Conservation (phyloP, 2,888 invertebrate species). For the Chymomyza amoena region DNA sequence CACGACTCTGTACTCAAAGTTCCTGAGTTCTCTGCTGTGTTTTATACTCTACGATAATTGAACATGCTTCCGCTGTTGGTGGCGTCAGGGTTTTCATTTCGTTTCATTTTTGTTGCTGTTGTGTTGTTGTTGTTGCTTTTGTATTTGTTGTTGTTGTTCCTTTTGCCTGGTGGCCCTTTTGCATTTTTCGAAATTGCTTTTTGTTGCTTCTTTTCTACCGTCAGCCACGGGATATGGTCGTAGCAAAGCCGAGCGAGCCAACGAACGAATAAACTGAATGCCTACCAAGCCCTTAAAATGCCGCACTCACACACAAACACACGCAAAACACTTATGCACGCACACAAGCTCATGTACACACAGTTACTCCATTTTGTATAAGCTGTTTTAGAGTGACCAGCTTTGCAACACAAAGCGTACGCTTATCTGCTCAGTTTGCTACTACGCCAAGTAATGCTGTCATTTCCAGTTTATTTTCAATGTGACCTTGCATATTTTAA, state of each 20-base stretch:
- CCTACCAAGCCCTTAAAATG: slow-evolving; percentile 42
- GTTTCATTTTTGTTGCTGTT: slow-evolving; percentile 22
- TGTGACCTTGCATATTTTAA: not conserved
- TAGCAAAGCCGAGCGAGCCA: slow-evolving; percentile 15
- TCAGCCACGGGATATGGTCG: not conserved
- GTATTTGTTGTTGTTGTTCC: not conserved
- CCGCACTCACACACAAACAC: slow-evolving; percentile 15
- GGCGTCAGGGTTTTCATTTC: slow-evolving; percentile 23
- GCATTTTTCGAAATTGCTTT: slow-evolving; percentile 61
- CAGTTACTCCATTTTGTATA: slow-evolving; percentile 61
- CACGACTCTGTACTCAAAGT: not conserved
- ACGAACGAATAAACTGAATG: slow-evolving; percentile 37
- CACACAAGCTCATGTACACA: not conserved
- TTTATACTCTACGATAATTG: slow-evolving; percentile 56
- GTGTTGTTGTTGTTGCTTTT: slow-evolving; percentile 7
- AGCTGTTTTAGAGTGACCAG: slow-evolving; percentile 61
- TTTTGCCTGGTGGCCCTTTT: slow-evolving; percentile 38
- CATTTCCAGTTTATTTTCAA: not conserved
- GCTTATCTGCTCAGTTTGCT: not conserved
- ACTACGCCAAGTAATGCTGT: not conserved
- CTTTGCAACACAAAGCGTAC: not conserved
- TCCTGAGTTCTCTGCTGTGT: not conserved
- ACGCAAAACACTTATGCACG: slow-evolving; percentile 7
- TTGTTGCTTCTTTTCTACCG: slow-evolving; percentile 28
- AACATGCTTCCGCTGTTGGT: slow-evolving; percentile 58